A percentile compares a stretch with the other conserved stretches of the same genome.
phyloP scores from a whole-genome alignment of 2,797 vertebrate species.

The Sparus aurata region DNA sequence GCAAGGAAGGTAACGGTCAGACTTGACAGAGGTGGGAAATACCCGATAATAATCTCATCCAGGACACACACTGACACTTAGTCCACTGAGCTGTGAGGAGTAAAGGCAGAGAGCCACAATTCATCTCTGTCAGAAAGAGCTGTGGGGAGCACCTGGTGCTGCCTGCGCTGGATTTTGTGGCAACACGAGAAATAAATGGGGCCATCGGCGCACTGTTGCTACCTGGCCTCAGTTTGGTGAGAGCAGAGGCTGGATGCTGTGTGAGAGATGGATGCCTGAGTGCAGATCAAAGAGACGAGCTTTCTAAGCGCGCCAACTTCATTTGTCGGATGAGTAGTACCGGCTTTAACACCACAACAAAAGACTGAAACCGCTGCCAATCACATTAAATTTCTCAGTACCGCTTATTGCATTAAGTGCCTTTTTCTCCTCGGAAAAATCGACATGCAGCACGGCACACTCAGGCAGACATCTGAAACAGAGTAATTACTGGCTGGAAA shows the following conservation, averaged over 20 bases:
- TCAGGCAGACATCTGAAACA: constrained; percentile 8
- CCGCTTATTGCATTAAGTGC: constrained; percentile 15
- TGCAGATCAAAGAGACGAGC: constrained; percentile 43
- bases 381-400: constrained; percentile 43
- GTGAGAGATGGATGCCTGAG: constrained; percentile 20
- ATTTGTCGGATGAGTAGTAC: constrained; percentile 42
- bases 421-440: background rate
- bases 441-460: background rate
- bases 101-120: constrained; percentile 46
- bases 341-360: constrained; percentile 18
- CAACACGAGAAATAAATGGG: constrained; percentile 51
- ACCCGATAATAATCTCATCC: constrained; percentile 54
- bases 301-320: constrained; percentile 33
- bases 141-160: constrained; percentile 48
- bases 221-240: constrained; percentile 31
- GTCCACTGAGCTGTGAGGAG: constrained; percentile 28
- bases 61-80: constrained; percentile 43
- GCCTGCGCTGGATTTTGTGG: constrained; percentile 30
- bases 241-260: background rate
- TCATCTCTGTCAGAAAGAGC: constrained; percentile 70
- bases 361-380: constrained; percentile 2
- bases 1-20: constrained; percentile 9
- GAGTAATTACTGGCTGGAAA: constrained; percentile 28
- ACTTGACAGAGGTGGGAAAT: constrained; percentile 40
- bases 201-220: constrained; percentile 20